Conservation (phyloP, 2,113 vertebrate genomes). For the Neopipo cinnamomea region DNA sequence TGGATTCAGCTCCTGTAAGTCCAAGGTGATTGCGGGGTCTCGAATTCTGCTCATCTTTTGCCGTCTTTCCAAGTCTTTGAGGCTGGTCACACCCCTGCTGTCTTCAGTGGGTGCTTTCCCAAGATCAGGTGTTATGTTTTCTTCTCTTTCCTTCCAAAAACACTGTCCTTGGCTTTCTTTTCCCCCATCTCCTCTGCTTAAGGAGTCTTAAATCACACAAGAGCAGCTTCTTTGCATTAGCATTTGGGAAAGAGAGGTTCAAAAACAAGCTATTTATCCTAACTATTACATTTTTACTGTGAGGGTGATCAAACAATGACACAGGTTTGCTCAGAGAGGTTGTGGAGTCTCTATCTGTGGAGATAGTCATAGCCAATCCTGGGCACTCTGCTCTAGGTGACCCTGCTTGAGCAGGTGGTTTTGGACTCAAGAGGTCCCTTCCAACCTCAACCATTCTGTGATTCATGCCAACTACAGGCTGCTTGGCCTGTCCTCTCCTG, state of each 20-base stretch:
- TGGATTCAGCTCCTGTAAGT: constrained; percentile 22
- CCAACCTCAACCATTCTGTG: constrained; percentile 34
- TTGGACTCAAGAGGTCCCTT: neutral
- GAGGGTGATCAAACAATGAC: neutral
- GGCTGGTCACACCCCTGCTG: neutral
- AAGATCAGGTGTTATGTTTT: neutral
- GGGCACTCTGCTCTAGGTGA: neutral
- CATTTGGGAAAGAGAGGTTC: neutral
- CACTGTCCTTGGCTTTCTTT: neutral
- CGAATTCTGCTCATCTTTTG: neutral
- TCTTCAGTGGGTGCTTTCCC: neutral
- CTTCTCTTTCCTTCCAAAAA: neutral
- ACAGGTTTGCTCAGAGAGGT: constrained; percentile 10
- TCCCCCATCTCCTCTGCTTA: neutral
- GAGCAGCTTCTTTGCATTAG: neutral
- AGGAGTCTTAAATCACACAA: constrained; percentile 51
- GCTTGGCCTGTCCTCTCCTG: constrained; percentile 12
- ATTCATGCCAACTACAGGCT: neutral
- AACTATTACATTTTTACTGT: neutral
- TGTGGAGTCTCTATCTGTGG: constrained; percentile 1
- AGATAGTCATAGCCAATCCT: neutral
- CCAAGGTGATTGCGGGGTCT: neutral
- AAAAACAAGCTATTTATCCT: neutral
- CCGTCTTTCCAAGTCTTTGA: neutral
- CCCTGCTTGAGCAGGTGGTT: neutral